A percentile compares a stretch with the other conserved stretches of the same genome.
These are phyloP conservation scores for Quadriops clusia DNA, from an alignment of 2,888 invertebrate genomes.

Conservation along the genomic window DNA sequence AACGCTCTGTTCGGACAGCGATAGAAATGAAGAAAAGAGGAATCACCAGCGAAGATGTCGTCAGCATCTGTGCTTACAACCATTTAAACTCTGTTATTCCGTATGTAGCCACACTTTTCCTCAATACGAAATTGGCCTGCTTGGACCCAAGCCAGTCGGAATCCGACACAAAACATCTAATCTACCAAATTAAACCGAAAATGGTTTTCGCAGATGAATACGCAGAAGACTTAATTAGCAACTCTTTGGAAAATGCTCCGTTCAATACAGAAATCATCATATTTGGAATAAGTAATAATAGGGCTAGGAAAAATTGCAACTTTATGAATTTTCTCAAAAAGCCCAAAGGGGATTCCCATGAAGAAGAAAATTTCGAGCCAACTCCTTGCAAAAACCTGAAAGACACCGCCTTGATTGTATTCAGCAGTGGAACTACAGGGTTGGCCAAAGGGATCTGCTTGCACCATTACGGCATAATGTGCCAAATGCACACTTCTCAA, in stretches of 20 bases:
- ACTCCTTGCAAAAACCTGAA: conserved; percentile 8
- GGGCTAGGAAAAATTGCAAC: too few species aligned
- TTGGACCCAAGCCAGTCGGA: conserved; percentile 23
- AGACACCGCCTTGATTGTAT: conserved; percentile 18
- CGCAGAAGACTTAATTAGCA: conserved; percentile 10
- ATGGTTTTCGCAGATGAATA: conserved; percentile 14
- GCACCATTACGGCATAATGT: conserved; percentile 15
- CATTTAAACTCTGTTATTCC: conserved; percentile 37
- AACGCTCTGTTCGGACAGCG: conserved; percentile 37
- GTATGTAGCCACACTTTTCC: conserved; percentile 37
- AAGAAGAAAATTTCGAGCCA: conserved; percentile 16
- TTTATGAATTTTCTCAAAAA: too few species aligned
- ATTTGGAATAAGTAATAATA: too few species aligned
- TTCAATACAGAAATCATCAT: conserved; percentile 12
- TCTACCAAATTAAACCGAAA: conserved; percentile 19
- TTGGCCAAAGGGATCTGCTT: conserved; percentile 21
- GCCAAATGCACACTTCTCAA: too few species aligned
- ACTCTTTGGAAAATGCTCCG: conserved; percentile 2
- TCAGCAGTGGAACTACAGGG: conserved; percentile 23
- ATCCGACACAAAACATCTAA: conserved; percentile 18
- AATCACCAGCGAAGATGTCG: conserved; percentile 34
- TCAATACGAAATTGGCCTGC: conserved; percentile 30
- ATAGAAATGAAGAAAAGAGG: conserved; percentile 32
- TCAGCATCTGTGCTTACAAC: conserved; percentile 38
- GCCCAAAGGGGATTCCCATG: conserved; percentile 7